Evolutionary conservation across 2,797 vertebrate genomes (phyloP).

Genomic region (Poecilia velifera): DNA sequence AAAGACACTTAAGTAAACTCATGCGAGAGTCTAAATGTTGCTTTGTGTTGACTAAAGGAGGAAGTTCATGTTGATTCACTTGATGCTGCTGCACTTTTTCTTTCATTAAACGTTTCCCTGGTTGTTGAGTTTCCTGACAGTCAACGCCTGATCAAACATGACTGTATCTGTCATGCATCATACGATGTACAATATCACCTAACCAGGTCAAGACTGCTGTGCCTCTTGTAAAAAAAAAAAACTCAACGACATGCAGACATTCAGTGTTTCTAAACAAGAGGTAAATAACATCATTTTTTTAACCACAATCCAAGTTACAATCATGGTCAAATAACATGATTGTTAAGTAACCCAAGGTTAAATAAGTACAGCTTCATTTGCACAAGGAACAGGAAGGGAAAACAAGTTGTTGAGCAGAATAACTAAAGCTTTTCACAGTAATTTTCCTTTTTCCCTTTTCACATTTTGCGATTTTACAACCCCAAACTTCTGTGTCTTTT

Average conservation of each 20-base stretch:
- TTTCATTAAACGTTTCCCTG: neutral
- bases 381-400: constrained; percentile 38
- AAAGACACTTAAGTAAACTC: neutral
- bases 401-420: constrained; percentile 18
- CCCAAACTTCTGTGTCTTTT: neutral
- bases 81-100: neutral
- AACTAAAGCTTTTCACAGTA: constrained; percentile 32
- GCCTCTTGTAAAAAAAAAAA: neutral
- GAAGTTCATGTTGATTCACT: neutral
- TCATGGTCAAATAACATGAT: too few relatives aligned
- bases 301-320: constrained; percentile 8
- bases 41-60: neutral
- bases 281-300: constrained; percentile 8
- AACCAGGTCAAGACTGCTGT: neutral
- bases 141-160: neutral
- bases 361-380: constrained; percentile 49
- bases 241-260: neutral
- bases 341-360: constrained; percentile 27
- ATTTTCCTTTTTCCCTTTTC: neutral
- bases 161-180: neutral
- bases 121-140: neutral
- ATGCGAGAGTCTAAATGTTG: neutral
- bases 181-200: neutral
- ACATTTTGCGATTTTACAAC: neutral
- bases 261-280: constrained; percentile 14